Evolutionary conservation across 2,888 invertebrate genomes (phyloP), one percentile per base, ranked within the genome.

Genomic region (Galerucella pusilla): DNA sequence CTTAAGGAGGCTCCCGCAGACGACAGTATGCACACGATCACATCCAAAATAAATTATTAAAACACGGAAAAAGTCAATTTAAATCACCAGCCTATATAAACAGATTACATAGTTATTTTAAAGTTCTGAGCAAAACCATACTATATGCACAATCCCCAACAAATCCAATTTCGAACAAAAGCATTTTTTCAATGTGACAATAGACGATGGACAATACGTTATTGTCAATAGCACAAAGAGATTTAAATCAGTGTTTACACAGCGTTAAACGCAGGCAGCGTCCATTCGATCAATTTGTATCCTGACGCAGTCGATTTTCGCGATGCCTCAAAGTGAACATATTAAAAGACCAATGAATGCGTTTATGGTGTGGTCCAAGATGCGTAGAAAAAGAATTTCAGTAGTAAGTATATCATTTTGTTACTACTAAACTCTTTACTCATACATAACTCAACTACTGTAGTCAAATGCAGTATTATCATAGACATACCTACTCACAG

Each of bases 311-410:
- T 72, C 60, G 80, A 80, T 81, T 82, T 82, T 77, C 76, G 77
- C 74, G 66, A 80, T 81, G 80, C 77, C 81, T 73, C 77, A 78
- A 72, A 72, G 76, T 75, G 79, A 79, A 64, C 78, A 77, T 71
- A 75, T 80, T 67, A 98, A 98, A 87, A 90, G 97, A 80, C 97
- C 97, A 1, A 97, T 97, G 97, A 97, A 97, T 87, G 96, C 96
- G 4, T 96, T 97, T 87, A 96, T 97, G 96, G 94, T 94, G 60
- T 94, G 94, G 94, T 93, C 93, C 2, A 88, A 93, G 60, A 92
- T 94, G 78, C 93, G 95, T 84, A 88, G 96, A 64, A 92, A 94
- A 84, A 94, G 94, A 85, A 96, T 96, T 87, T 94, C 96, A 0
- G 90, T 73, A 59, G 77, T 77, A 60, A 74, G 77, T 57, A 28